These are phyloP conservation scores for Muscicapa comitata DNA, from an alignment of 2,797 vertebrate genomes.

Conservation along the genomic window DNA sequence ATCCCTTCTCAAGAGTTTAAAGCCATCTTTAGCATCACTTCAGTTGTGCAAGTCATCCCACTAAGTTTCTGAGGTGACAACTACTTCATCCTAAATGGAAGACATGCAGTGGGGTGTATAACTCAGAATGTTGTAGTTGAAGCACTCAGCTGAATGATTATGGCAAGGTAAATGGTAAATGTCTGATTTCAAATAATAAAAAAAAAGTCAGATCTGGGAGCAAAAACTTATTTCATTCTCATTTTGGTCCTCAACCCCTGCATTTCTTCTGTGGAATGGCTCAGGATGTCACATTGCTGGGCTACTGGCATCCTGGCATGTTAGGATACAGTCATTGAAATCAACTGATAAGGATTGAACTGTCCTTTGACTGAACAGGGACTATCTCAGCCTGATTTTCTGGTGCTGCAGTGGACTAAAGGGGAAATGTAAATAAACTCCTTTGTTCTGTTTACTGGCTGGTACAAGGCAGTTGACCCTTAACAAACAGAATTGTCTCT, in stretches of 20 bases:
- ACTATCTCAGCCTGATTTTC: background rate
- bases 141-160: background rate
- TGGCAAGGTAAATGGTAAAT: background rate
- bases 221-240: background rate
- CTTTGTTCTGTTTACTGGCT: background rate
- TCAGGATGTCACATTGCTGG: background rate
- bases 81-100: background rate
- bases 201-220: background rate
- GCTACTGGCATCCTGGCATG: background rate
- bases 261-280: background rate
- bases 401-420: background rate
- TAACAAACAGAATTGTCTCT: background rate
- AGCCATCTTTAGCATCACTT: background rate
- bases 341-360: background rate
- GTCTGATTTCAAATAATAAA: background rate
- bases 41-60: background rate
- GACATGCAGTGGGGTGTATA: background rate
- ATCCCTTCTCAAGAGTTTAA: background rate
- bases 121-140: background rate
- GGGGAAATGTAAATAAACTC: background rate
- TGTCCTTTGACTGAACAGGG: background rate
- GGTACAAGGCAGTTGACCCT: background rate
- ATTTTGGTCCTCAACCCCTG: background rate
- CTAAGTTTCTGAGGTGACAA: background rate
- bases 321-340: fast-evolving